Base-by-base conservation (phyloP, 1,140 invertebrate species). In the Drosophila melanica region DNA sequence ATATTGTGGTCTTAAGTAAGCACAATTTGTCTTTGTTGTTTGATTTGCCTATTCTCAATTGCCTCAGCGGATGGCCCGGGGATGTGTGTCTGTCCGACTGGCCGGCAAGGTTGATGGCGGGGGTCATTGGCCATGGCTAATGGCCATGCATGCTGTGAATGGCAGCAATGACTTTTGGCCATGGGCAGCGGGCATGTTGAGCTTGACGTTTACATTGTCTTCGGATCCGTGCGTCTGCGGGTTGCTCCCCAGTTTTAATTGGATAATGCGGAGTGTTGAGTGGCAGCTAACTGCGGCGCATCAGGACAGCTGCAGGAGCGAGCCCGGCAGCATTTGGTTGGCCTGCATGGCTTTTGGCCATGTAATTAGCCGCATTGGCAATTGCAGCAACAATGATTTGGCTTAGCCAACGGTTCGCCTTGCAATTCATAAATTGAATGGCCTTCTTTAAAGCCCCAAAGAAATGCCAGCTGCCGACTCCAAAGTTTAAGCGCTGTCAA, bases 401-500 rank as follows among this genome's bases (percentile, higher is more conserved):
- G 45, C 37, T 37, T 41, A 30, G 10, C 42, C 1, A 44, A 18
- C 39, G 39, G 20, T 14, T 54, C 27, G 23, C 18, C 30, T 20
- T 27, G 16, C 54, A 35, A 18, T 59, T 41, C 16, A 39, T 20
- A 48, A 72, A 57, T 77, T 58, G 51, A 44, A 60, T 55, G 59
- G 16, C 8, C 45, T 47, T 6, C 14, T 55, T 74, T 76, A 59
- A 73, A 72, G 79, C 41, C 30, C 14, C 30, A 30, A 48, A 35
- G 44, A 16, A 47, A 50, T 59, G 51, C 47, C 35, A 51, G 16
- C 16, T 23, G 41, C 44, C 30, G 68, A 42, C 70, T 69, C 57
- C 48, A 79, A 85, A 85, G 53, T 87, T 87, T 66, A 62, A 63
- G 78, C 75, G 75, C 66, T 82, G 84, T 82, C 82, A 86, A 73